Conservation (phyloP, 2,113 vertebrate genomes). For the Pyrgilauda ruficollis region DNA sequence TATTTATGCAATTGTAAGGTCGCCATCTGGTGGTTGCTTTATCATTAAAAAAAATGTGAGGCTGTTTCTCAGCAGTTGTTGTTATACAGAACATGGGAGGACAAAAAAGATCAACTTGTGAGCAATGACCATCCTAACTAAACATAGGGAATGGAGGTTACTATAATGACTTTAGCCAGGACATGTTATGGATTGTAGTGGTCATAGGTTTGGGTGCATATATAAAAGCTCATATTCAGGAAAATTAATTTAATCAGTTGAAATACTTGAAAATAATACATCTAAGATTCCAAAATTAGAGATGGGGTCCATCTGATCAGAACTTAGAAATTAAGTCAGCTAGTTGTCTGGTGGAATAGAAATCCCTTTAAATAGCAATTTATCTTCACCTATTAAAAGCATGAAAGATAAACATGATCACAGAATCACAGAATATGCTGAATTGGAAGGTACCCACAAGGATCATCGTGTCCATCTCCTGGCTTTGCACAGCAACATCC, state of each 20-base stretch:
- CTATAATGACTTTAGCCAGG: neutral
- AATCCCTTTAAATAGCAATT: neutral
- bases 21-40: constrained; percentile 64
- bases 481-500: neutral
- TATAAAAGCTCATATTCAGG: neutral
- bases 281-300: neutral
- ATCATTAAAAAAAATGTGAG: neutral
- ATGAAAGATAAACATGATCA: neutral
- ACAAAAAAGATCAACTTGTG: neutral
- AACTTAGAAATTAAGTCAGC: neutral
- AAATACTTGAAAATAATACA: neutral
- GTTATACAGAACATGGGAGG: neutral
- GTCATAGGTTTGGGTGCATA: neutral
- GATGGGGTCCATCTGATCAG: neutral
- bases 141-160: neutral
- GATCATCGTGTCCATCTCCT: neutral
- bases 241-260: neutral
- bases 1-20: constrained; percentile 38
- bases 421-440: rapidly evolving
- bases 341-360: neutral
- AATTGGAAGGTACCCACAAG: neutral
- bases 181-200: neutral
- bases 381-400: neutral
- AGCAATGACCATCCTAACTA: neutral
- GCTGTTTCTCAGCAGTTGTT: neutral